Evolutionary conservation across 2,797 vertebrate genomes (phyloP), one percentile per base, ranked within the genome.

Genomic region (Thunnus albacares): DNA sequence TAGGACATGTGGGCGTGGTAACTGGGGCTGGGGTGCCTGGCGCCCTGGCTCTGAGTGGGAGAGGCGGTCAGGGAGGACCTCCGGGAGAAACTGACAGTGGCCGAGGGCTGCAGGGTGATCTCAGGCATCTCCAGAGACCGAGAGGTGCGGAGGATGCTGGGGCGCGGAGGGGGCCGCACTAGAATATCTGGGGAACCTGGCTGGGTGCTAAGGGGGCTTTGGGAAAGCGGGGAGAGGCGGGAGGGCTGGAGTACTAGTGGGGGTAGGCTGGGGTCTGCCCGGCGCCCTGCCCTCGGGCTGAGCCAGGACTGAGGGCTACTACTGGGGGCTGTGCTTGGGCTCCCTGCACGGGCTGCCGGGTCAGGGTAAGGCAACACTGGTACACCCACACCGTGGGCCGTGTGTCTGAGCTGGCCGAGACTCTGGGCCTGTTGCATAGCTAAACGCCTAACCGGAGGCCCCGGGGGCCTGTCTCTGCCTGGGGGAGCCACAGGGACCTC

Each of bases 311-410:
- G 96, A 86, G 97, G 97, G 95, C 98, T 96, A 96, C 98, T 96
- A 91, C 98, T 96, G 92, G 97, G 95, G 90, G 98, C 97, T 96
- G 98, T 97, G 96, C 98, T 98, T 96, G 98, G 97, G 94, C 97
- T 97, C 93, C 96, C 97, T 93, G 96, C 92, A 82, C 97, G 96
- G 95, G 96, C 96, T 47, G 96, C 95, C 78, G 97, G 96, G 96
- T 98, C 98, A 86, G 97, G 96, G 97, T 99, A 99, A 98, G 98
- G 98, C 98, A 99, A 97, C 96, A 99, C 98, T 91, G 98, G 98
- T 96, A 99, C 97, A 92, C 98, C 98, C 97, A 98, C 97, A 93
- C 98, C 98, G 95, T 99, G 97, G 95, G 97, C 95, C 95, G 98
- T 99, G 96, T 99, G 98, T 98, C 98, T 97, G 95, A 99, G 97